Evolutionary conservation across 2,113 vertebrate genomes (phyloP).

Genomic region (Charadrius vociferus): DNA sequence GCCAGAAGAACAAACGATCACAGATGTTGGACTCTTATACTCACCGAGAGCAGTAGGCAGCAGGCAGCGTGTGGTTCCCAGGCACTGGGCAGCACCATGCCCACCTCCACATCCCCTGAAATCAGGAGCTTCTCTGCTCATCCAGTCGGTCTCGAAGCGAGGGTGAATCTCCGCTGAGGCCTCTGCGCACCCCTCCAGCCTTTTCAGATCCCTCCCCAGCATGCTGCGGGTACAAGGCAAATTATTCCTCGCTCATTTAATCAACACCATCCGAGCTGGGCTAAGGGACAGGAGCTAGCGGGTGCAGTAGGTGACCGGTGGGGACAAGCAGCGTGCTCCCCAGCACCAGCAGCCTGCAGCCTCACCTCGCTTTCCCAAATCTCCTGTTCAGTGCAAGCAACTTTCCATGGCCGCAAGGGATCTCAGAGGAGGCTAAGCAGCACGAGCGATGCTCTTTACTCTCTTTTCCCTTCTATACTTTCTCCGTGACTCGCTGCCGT

Average conservation of each 20-base stretch:
- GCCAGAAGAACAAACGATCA: neutral
- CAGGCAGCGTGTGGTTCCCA: rapidly evolving
- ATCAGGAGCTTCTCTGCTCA: neutral
- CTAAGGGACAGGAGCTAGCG: neutral
- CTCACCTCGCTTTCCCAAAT: neutral
- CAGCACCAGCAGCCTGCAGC: neutral
- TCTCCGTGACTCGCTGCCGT: neutral
- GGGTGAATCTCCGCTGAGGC: neutral
- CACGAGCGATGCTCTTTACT: neutral
- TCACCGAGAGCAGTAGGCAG: neutral
- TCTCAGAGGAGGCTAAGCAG: neutral
- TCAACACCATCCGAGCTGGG: neutral
- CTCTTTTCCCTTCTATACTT: neutral
- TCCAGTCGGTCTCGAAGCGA: neutral
- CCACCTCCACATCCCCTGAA: neutral
- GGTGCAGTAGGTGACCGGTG: neutral
- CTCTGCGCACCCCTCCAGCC: neutral
- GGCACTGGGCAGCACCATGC: rapidly evolving
- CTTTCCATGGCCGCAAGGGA: neutral
- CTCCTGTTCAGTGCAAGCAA: neutral
- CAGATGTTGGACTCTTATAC: neutral
- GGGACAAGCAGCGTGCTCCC: neutral
- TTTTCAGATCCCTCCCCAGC: neutral
- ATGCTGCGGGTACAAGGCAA: neutral
- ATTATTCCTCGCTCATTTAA: neutral